Conservation (phyloP, 1,140 invertebrate species). For the Cheumatopsyche charites region DNA sequence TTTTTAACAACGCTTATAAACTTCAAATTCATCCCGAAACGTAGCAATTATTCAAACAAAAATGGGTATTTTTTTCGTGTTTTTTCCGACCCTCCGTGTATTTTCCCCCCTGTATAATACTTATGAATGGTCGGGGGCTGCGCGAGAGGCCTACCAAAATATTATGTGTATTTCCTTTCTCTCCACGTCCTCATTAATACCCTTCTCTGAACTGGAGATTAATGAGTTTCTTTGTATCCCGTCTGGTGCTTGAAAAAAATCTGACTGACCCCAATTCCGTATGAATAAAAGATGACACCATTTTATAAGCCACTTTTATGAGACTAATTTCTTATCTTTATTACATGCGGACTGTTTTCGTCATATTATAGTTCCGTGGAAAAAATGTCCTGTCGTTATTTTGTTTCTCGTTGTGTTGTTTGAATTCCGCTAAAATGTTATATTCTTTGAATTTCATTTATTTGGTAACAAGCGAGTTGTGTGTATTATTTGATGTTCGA, state of each 20-base stretch:
- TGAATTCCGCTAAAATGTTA: too few species aligned
- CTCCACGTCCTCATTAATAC: conserved; percentile 26
- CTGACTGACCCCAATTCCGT: conserved; percentile 15
- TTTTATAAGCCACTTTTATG: conserved; percentile 25
- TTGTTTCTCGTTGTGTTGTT: too few species aligned
- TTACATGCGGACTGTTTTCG: conserved; percentile 3
- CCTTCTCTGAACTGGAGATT: conserved; percentile 25
- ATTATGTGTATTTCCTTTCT: conserved; percentile 28
- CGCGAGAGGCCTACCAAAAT: conserved; percentile 18
- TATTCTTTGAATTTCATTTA: too few species aligned
- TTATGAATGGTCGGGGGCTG: conserved; percentile 11
- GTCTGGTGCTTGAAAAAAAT: conserved; percentile 17
- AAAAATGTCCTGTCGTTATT: not conserved
- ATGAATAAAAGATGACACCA: conserved; percentile 28
- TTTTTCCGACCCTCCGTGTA: too few species aligned
- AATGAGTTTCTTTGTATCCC: conserved; percentile 26
- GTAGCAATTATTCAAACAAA: too few species aligned
- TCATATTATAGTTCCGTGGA: not conserved
- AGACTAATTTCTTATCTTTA: conserved; percentile 28
- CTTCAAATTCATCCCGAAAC: conserved; percentile 12
- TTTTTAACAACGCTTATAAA: not conserved
- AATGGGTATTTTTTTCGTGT: too few species aligned
- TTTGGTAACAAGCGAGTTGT: too few species aligned
- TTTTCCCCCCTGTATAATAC: not conserved
- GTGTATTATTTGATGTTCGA: too few species aligned